These are phyloP conservation scores for Pristis pectinata DNA, from an alignment of 2,797 vertebrate species.

Conservation along the genomic window DNA sequence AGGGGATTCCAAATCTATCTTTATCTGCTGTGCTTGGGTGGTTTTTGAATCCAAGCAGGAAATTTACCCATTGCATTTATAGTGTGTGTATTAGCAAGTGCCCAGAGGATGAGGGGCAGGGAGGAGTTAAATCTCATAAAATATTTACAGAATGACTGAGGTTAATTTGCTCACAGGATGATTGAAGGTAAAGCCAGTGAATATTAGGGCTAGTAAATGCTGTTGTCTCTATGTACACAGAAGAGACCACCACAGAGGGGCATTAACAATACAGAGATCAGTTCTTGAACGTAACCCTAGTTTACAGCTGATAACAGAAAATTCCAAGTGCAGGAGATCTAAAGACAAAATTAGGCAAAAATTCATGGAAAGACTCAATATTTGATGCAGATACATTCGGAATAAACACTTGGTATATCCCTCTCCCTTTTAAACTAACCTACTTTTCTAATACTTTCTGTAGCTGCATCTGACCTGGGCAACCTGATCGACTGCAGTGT, in stretches of 20 bases:
- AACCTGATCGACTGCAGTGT: too few relatives aligned
- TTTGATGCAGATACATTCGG: not conserved
- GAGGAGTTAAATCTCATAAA: too few relatives aligned
- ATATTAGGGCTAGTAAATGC: not conserved
- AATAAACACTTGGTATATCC: not conserved
- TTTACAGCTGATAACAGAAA: not conserved
- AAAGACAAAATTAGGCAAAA: not conserved
- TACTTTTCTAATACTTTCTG: not conserved
- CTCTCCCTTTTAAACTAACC: not conserved
- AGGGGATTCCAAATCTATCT: not conserved
- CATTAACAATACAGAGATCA: not conserved
- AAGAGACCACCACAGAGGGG: not conserved
- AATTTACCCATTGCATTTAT: not conserved
- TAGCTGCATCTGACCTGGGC: not conserved
- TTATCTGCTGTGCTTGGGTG: not conserved
- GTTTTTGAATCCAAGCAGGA: not conserved
- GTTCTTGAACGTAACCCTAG: not conserved
- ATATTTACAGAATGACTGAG: too few relatives aligned
- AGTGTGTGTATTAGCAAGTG: not conserved
- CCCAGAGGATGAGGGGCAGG: too few relatives aligned
- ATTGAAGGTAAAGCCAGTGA: not conserved
- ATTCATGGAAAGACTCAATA: not conserved
- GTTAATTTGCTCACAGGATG: too few relatives aligned
- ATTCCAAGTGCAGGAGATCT: not conserved
- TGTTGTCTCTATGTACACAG: not conserved